Conservation (phyloP, 2,797 vertebrate genomes). For the Pantherophis alleghaniensis region DNA sequence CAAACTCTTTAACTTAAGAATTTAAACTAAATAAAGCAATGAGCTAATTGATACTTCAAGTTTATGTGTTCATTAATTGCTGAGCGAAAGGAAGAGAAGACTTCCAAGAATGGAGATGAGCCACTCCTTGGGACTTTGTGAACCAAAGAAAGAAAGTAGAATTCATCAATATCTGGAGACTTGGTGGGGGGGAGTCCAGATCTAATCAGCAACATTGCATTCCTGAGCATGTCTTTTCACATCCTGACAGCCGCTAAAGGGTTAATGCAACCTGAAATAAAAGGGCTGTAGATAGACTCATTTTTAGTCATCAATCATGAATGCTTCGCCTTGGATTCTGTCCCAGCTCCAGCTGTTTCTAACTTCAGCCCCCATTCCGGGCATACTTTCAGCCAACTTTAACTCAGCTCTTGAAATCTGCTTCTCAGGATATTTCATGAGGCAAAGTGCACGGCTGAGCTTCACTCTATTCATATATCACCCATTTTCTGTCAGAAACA, state of each 20-base stretch:
- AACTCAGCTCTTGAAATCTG: constrained; percentile 48
- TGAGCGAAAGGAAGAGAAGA: constrained; percentile 2
- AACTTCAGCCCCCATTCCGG: constrained; percentile 29
- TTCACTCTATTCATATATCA: constrained; percentile 13
- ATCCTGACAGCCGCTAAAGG: constrained; percentile 17
- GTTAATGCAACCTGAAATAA: constrained; percentile 39
- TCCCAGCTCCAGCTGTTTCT: constrained; percentile 44
- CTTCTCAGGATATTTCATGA: constrained; percentile 34
- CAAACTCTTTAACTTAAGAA: constrained; percentile 2
- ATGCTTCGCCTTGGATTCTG: constrained; percentile 26
- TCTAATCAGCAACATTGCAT: constrained; percentile 23
- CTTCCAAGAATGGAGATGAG: not conserved
- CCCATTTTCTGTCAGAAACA: constrained; percentile 20
- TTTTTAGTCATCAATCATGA: constrained; percentile 44
- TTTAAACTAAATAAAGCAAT: constrained; percentile 50
- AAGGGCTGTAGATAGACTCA: not conserved
- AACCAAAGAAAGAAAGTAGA: constrained; percentile 27
- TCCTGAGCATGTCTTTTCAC: not conserved
- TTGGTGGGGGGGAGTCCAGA: not conserved
- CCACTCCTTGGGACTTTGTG: not conserved
- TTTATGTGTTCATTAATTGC: constrained; percentile 40
- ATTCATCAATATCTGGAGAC: constrained; percentile 31
- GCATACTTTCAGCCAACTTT: constrained; percentile 13
- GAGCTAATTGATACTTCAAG: constrained; percentile 46
- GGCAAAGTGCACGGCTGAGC: constrained; percentile 9